A percentile compares a stretch with the other conserved stretches of the same genome.
phyloP scores from a whole-genome alignment of 2,113 vertebrate genomes.

The Brachyhypopomus occidentalis region DNA sequence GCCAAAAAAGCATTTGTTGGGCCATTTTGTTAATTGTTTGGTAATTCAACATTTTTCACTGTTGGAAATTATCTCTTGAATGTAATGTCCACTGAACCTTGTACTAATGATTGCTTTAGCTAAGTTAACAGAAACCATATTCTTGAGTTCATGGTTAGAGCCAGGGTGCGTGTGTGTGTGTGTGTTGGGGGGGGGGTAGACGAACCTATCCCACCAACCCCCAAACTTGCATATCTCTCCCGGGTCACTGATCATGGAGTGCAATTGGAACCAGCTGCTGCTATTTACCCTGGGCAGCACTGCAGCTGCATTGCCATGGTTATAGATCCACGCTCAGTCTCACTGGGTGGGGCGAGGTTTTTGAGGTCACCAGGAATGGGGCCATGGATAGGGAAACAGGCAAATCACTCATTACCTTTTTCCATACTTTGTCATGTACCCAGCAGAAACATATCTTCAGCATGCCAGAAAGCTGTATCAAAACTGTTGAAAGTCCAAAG shows the following conservation, averaged over 20 bases:
- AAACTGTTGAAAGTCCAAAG: too few relatives aligned
- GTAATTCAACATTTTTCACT: background rate
- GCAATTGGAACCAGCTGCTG: slow-evolving; percentile 72
- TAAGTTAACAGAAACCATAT: slow-evolving; percentile 8
- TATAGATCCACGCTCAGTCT: slow-evolving; percentile 54
- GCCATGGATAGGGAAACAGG: slow-evolving; percentile 29
- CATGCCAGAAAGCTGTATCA: background rate
- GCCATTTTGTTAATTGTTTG: slow-evolving; percentile 11
- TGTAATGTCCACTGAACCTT: background rate
- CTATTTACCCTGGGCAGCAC: slow-evolving; percentile 62
- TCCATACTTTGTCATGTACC: background rate
- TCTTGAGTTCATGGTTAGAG: slow-evolving; percentile 21
- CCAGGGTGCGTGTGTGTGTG: too few relatives aligned
- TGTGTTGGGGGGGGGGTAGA: background rate
- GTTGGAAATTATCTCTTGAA: slow-evolving; percentile 8
- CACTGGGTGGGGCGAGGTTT: slow-evolving; percentile 42
- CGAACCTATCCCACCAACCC: background rate
- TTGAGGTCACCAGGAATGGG: slow-evolving; percentile 45
- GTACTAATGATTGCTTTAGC: slow-evolving; percentile 15
- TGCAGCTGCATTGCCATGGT: slow-evolving; percentile 61
- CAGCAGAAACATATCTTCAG: background rate
- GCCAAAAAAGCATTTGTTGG: background rate
- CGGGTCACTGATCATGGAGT: slow-evolving; percentile 42
- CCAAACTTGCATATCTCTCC: slow-evolving; percentile 15
- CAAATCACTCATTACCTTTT: slow-evolving; percentile 3